phyloP scores from a whole-genome alignment of 2,888 invertebrate species.

The Agrochola lychnidis region DNA sequence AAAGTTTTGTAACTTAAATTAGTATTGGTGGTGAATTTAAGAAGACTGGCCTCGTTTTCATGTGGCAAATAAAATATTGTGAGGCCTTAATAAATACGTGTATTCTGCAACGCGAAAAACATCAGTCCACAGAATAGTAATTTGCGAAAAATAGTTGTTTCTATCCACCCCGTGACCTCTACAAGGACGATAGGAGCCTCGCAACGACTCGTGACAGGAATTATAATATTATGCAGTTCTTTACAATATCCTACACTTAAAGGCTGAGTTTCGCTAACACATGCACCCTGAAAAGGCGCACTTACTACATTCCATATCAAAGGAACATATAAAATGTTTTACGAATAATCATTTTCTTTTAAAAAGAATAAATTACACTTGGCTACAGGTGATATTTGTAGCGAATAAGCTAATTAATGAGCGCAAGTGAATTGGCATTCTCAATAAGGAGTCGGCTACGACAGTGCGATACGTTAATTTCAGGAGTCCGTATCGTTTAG shows the following conservation, averaged over 20 bases:
- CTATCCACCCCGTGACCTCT: conserved; percentile 59
- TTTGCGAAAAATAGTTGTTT: conserved; percentile 39
- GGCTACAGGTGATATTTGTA: conserved; percentile 41
- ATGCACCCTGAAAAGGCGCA: conserved; percentile 39
- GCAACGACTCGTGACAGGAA: conserved; percentile 44
- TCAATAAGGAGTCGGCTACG: conserved; percentile 44
- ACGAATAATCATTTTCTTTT: conserved; percentile 41
- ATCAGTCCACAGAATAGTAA: conserved; percentile 45
- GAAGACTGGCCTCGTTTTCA: conserved; percentile 46
- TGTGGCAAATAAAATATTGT: conserved; percentile 53
- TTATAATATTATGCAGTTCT: conserved; percentile 51
- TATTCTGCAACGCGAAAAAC: conserved; percentile 39
- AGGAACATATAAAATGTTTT: conserved; percentile 42
- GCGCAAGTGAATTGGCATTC: conserved; percentile 35
- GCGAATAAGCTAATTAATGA: conserved; percentile 43
- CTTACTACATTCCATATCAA: conserved; percentile 46
- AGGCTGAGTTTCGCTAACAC: conserved; percentile 38
- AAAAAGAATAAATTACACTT: conserved; percentile 50
- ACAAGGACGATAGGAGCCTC: conserved; percentile 55
- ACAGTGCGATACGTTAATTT: conserved; percentile 17
- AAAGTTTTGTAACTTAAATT: conserved; percentile 42
- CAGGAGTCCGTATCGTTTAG: conserved; percentile 24
- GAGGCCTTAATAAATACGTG: conserved; percentile 41
- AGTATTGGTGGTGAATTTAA: conserved; percentile 45
- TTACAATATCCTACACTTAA: conserved; percentile 46